These are phyloP conservation scores for Plusia festucae DNA, from an alignment of 2,888 invertebrate species.

Conservation along the genomic window DNA sequence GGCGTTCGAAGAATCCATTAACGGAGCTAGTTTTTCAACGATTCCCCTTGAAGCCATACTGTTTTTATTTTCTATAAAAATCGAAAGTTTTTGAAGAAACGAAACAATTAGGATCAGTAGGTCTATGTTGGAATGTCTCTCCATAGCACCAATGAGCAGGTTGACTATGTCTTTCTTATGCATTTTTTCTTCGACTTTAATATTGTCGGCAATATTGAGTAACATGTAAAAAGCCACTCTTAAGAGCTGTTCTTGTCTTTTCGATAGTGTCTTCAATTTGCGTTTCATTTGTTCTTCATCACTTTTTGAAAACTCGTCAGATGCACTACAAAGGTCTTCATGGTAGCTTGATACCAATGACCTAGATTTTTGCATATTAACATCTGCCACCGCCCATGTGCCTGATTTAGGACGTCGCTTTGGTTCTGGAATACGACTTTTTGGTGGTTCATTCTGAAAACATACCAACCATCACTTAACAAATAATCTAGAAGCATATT, in stretches of 20 bases:
- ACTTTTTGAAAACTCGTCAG: conserved; percentile 85
- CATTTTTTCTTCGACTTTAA: conserved; percentile 99
- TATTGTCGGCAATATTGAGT: conserved; percentile 98
- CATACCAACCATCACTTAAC: neutral
- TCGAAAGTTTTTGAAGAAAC: conserved; percentile 98
- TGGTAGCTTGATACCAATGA: conserved; percentile 92
- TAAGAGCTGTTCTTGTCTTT: conserved; percentile 97
- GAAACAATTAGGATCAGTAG: conserved; percentile 96
- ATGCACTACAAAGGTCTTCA: conserved; percentile 89
- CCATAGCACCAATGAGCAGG: conserved; percentile 95
- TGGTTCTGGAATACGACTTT: conserved; percentile 92
- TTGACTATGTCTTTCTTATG: conserved; percentile 97
- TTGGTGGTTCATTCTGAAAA: conserved; percentile 90
- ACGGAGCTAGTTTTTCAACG: conserved; percentile 94
- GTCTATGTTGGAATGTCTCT: conserved; percentile 95
- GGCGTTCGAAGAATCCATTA: conserved; percentile 91
- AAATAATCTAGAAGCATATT: no score
- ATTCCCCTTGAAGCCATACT: conserved; percentile 95
- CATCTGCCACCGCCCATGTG: conserved; percentile 90
- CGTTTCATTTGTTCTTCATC: conserved; percentile 94
- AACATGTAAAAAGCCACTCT: conserved; percentile 97
- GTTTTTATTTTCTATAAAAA: conserved; percentile 98
- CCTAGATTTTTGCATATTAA: conserved; percentile 88
- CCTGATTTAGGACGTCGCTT: conserved; percentile 94
- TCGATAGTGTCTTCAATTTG: conserved; percentile 94